Percentiles rank a stretch among this genome's conserved stretches.
Conservation (phyloP, 2,888 invertebrate species). For the Lottia gigantea region DNA sequence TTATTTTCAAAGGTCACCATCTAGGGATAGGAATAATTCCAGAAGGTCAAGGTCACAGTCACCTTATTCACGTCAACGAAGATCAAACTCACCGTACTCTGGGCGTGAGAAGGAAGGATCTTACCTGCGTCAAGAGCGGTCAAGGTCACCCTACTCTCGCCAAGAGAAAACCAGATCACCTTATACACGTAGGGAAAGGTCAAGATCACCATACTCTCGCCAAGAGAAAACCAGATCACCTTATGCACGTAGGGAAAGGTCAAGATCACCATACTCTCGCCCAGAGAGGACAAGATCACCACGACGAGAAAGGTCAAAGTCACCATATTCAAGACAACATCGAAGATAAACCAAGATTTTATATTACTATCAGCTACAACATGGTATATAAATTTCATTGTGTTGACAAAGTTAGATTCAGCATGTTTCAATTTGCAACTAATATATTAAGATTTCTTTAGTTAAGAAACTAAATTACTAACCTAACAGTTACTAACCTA, state of each 20-base stretch:
- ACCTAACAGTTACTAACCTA: no score
- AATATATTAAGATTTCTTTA: no score
- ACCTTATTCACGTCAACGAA: slow-evolving; percentile 2
- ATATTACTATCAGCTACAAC: slow-evolving; percentile 10
- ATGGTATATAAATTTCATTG: slow-evolving; percentile 14
- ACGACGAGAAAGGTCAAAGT: neutral
- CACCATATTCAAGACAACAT: no score
- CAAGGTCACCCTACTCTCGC: slow-evolving; percentile 19
- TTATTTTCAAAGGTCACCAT: slow-evolving; percentile 10
- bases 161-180: slow-evolving; percentile 4
- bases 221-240: slow-evolving; percentile 7
- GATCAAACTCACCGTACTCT: slow-evolving; percentile 20
- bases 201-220: slow-evolving; percentile 18
- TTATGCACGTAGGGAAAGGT: slow-evolving; percentile 1
- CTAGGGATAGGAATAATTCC: slow-evolving; percentile 13
- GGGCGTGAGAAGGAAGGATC: slow-evolving; percentile 8
- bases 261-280: slow-evolving; percentile 18
- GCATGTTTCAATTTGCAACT: no score
- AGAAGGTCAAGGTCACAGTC: slow-evolving; percentile 13
- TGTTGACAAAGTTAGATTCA: no score
- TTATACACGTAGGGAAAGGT: slow-evolving; percentile 1
- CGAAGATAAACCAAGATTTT: slow-evolving; percentile 1
- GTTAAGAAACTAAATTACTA: no score
- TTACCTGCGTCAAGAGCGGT: slow-evolving; percentile 2
- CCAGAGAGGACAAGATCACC: slow-evolving; percentile 6